Evolutionary conservation across 2,797 vertebrate genomes (phyloP).

Genomic region (Cossypha heuglini): DNA sequence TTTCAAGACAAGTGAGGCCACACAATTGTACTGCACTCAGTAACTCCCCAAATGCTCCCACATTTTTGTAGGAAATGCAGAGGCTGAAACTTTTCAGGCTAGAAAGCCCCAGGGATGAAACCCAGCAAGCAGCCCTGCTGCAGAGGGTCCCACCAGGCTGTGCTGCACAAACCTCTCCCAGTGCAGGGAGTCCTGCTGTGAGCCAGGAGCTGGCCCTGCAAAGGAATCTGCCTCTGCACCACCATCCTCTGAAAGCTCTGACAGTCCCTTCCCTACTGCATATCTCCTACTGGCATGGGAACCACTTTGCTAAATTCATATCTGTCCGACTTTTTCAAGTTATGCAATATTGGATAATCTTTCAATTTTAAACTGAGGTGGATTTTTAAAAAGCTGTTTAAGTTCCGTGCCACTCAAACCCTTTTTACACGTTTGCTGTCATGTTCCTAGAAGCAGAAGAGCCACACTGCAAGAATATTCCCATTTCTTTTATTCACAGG

Average conservation of each 20-base stretch:
- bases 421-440: not conserved
- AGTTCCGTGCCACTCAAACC: not conserved
- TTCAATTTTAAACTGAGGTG: not conserved
- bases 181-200: not conserved
- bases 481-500: not conserved
- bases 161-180: not conserved
- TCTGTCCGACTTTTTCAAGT: not conserved
- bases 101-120: not conserved
- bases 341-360: not conserved
- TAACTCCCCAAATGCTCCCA: not conserved
- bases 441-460: not conserved
- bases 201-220: not conserved
- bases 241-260: not conserved
- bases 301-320: not conserved
- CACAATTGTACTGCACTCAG: not conserved
- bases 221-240: not conserved
- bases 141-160: not conserved
- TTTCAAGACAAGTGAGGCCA: conserved; percentile 18
- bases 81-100: not conserved
- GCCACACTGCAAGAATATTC: not conserved
- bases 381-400: not conserved
- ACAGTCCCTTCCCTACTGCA: not conserved
- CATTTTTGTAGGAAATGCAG: not conserved
- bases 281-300: not conserved
- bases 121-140: not conserved